Base-by-base conservation (phyloP, 2,797 vertebrate genomes). In the Oryzias sinensis region DNA sequence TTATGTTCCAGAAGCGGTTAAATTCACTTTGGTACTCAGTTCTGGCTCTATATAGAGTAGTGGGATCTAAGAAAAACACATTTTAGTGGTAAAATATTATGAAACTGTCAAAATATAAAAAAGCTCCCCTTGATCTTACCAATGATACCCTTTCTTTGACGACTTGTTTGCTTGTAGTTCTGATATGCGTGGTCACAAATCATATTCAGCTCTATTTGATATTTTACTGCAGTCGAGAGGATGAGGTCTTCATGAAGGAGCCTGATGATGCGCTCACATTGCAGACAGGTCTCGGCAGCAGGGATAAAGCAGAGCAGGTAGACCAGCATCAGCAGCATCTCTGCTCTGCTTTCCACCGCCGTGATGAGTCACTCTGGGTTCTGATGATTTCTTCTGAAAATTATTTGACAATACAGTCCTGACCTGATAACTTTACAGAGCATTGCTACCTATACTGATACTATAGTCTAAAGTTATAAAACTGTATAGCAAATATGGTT, bases 11-110 rank as follows among this genome's bases (percentile, higher is more conserved):
- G 59, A 88, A 86, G 45, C 43, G 76, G 7, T 82, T 20, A 62
- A 92, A 91, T 78, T 92, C 91, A 77, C 63, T 91, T 53, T 88
- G 78, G 77, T 91, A 93, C 74, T 91, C 90, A 2, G 86, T 91
- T 56, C 57, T 79, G 49, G 68, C 89, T 80, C 80, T 83, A 71
- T 92, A 92, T 52, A 93, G 65, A 4, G 83, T 90, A 40, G 86
- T 90, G n/a, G 72, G 68, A 75, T 91, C 91, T 93, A 59, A 56
- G 13, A 62, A 59, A 22, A 17, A n/a, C 29, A 29, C 2, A 37
- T 11, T 4, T 7, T 24, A 2, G 4, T 18, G 6, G 16, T 11
- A 17, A 17, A 15, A 17, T 18, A 40, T 50, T 22, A 14, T 6
- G 9, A 22, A 22, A 24, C 33, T 11, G 33, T 37, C 9, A 40